Evolutionary conservation across 2,113 vertebrate genomes (phyloP), one percentile per base, ranked within the genome.

Genomic region (Pachyramphus minor): DNA sequence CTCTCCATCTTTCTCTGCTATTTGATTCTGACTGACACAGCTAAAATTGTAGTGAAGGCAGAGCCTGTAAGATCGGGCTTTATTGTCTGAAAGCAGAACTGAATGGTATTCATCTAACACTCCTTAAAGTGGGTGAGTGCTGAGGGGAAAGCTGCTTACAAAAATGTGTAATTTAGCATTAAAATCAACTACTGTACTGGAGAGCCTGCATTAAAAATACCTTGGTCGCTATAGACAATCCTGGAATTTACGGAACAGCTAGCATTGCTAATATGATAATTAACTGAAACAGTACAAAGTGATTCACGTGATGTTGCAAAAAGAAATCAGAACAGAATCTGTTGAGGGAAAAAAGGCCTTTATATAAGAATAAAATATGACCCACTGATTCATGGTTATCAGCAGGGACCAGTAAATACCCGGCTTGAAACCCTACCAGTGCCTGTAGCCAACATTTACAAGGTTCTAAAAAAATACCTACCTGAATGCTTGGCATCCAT

Each of bases 41-140:
- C 37, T 94, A 82, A 96, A 92, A 94, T 24, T 58, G 56, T 72
- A 90, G 73, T 76, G 83, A 96, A 94, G 66, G 66, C 85, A 96
- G 75, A 95, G 79, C 35, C 88, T 87, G 50, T 75, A 86, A 90
- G 64, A 83, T 77, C 52, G 45, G 49, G 37, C 42, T 90, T 93
- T 90, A 84, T 76, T 97, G 53, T 87, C 41, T 90, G 73, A 95
- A 89, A 76, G 69, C 58, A 95, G 56, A 72, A 53, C 64, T 74
- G 86, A 75, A 64, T 53, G 53, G 52, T 42, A 75, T 87, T 92
- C 76, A 52, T 75, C 52, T 72, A 92, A 72, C n/a, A 30, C 58
- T 94, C 45, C 69, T 89, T 49, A 66, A 79, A 66, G 31, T 49
- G 69, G 12, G 53, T 87, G 49, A 93, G 73, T 84, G 44, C 69